Evolutionary conservation across 2,888 invertebrate species (phyloP), one percentile per base, ranked within the genome.

Genomic region (Cylloceria caligata): DNA sequence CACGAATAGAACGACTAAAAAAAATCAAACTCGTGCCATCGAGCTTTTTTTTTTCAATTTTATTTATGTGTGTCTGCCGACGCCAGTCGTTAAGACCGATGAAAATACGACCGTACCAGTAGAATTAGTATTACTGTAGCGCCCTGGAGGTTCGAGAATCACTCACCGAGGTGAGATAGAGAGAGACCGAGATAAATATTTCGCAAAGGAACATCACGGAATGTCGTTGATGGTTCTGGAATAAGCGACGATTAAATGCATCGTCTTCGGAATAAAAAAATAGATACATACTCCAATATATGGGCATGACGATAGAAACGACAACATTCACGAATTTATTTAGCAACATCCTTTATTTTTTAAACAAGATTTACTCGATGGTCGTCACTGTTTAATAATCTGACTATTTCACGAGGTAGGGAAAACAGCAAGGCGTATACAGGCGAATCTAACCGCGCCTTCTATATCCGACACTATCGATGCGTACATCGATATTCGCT

Each of bases 11-110:
- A 45, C 1, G 45, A 45, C n/a, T 4, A 13, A n/a, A n/a, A 45
- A 45, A 30, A 62, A 57, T 67, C 73, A 49, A 68, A 47, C 55
- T 73, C 55, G 2, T 47, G 27, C 60, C 27, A 30, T 19, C 27
- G 16, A 49, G 39, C 24, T 52, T 69, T 77, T 77, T 19, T 60
- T 42, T 67, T 34, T 74, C 68, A 36, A 69, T 74, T 74, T 52
- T 64, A 74, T 80, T 80, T 74, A 80, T 80, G 74, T 62, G 55
- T 74, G 74, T 80, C 64, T 65, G 42, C 45, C 68, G 64, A 64
- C 74, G 69, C 73, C 60, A 74, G 74, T 80, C 74, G 68, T 80
- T 74, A 80, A 80, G 74, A 80, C 68, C 68, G 68, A 21, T 47
- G 71, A 67, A 79, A 68, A 79, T 79, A 79, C 79, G 73, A 79